Evolutionary conservation across 2,888 invertebrate species (phyloP), one percentile per base, ranked within the genome.

Genomic region (Tetragnatha montana): DNA sequence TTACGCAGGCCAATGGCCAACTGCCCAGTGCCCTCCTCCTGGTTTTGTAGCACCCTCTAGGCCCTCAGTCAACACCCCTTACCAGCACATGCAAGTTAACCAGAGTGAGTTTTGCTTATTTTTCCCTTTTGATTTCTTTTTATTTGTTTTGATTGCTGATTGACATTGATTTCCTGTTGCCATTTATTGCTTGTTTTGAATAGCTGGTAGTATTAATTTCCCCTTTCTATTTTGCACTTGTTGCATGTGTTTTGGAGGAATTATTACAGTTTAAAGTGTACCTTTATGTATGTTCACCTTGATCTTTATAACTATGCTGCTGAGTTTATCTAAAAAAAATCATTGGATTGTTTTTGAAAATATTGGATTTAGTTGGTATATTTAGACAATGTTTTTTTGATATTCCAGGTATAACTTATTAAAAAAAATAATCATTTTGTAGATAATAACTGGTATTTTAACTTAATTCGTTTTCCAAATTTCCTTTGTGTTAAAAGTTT

Each of bases 31-130:
- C 89, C 89, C 89, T 87, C 89, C 89, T 87, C 89, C 89, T 87
- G 89, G 89, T 90, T 90, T 90, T 83, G 88, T 88, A 87, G 89
- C 89, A 87, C 89, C 89, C 87, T 86, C 86, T 90, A 90, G 89
- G 86, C 82, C 89, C 86, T 76, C 89, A 90, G 89, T 85, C 87
- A 90, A 86, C 85, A 87, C 89, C 89, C 89, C 89, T 74, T 90
- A 87, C 89, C 89, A 90, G 89, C 89, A 90, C 87, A 82, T 87
- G 86, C 89, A 78, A 90, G 89, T 90, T 90, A 90, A 90, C 82
- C 89, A 90, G 89, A 90, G 89, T 90, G 89, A 90, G 89, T 90
- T 74, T 60, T 17, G 85, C 81, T 90, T 86, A 50, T 81, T 86
- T 74, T 49, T 51, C 74, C 3, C 14, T 86, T 74, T 73, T 50